Percentiles rank a stretch among this genome's conserved stretches.
These are phyloP conservation scores for Ophion slaviceki DNA, from an alignment of 2,888 invertebrate species.

Conservation along the genomic window DNA sequence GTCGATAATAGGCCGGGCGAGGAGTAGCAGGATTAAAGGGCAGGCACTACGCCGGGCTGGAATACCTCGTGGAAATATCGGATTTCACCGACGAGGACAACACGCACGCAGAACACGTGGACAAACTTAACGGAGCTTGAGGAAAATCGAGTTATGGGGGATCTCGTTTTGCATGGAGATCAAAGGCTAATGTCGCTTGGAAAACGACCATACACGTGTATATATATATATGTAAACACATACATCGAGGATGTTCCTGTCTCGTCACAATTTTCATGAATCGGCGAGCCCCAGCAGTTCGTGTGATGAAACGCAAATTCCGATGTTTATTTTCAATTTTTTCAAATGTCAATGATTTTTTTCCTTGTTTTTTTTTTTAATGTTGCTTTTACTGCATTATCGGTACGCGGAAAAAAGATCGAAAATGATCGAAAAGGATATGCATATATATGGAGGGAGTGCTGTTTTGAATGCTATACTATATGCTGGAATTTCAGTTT, in stretches of 20 bases:
- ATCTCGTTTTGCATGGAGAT: slow-evolving; percentile 69
- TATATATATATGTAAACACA: background rate
- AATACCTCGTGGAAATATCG: slow-evolving; percentile 40
- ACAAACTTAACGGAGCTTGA: slow-evolving; percentile 44
- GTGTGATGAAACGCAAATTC: too few species aligned
- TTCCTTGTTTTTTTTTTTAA: too few species aligned
- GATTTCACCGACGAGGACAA: slow-evolving; percentile 40
- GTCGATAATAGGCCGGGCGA: too few species aligned
- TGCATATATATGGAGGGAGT: background rate
- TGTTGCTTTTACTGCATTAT: too few species aligned
- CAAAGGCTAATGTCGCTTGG: slow-evolving; percentile 68
- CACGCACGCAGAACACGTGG: slow-evolving; percentile 40
- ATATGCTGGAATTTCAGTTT: too few species aligned
- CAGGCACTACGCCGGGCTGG: background rate
- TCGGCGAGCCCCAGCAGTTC: too few species aligned
- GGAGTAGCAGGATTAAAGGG: too few species aligned
- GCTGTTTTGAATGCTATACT: too few species aligned
- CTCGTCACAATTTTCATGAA: too few species aligned
- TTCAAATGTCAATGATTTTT: too few species aligned
- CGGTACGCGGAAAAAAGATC: too few species aligned
- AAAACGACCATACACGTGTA: slow-evolving; percentile 26
- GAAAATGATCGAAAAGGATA: background rate
- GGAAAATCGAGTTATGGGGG: slow-evolving; percentile 51
- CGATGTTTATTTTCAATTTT: too few species aligned
- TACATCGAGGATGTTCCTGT: background rate